Percentiles rank a stretch among this genome's conserved stretches.
These are phyloP conservation scores for Agrenia bidenticulata DNA, from an alignment of 2,888 invertebrate genomes.

Conservation along the genomic window DNA sequence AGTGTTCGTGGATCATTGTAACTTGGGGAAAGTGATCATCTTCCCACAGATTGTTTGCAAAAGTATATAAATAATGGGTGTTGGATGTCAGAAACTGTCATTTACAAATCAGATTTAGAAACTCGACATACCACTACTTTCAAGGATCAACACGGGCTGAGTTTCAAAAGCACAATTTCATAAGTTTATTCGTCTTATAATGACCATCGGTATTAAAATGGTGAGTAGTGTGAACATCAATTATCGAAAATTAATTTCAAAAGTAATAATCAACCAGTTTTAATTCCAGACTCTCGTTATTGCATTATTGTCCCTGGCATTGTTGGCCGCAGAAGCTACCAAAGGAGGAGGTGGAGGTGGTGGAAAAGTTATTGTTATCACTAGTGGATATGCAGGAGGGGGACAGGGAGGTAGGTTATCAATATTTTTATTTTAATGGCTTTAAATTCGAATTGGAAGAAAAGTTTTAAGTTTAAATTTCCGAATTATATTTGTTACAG, in stretches of 20 bases:
- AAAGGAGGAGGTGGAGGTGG: conserved; percentile 30
- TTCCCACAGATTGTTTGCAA: conserved; percentile 5
- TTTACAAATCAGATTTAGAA: conserved; percentile 12
- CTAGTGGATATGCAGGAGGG: conserved; percentile 34
- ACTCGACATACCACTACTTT: background rate
- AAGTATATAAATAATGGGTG: conserved; percentile 20
- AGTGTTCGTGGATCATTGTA: conserved; percentile 8
- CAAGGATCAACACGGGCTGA: background rate
- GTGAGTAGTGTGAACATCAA: too few relatives aligned
- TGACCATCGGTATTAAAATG: too few relatives aligned
- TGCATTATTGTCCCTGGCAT: background rate
- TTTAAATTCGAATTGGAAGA: background rate
- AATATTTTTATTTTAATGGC: too few relatives aligned
- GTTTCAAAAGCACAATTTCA: background rate
- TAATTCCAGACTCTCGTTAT: background rate
- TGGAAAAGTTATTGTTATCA: conserved; percentile 35
- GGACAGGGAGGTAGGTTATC: conserved; percentile 31
- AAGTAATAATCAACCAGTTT: background rate
- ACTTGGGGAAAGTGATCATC: conserved; percentile 18
- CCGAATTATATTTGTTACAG: background rate
- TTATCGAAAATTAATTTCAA: too few relatives aligned
- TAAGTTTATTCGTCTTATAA: background rate
- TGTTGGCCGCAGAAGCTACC: conserved; percentile 4
- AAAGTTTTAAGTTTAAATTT: background rate
- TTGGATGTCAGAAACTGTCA: conserved; percentile 16